Conservation (phyloP, 2,113 vertebrate species). For the Muscicapa adusta region DNA sequence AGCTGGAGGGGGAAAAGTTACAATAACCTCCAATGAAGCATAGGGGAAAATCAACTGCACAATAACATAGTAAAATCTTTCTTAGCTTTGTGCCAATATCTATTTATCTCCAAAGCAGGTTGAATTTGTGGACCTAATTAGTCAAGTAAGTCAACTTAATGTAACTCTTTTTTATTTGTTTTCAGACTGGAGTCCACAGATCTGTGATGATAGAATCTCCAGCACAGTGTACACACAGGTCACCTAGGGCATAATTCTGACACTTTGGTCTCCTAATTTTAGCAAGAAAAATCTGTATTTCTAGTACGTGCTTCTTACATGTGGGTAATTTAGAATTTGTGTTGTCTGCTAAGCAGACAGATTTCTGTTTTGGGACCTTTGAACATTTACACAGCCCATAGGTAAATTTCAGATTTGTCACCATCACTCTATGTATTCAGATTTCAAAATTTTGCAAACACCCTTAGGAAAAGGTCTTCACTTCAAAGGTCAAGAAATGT, state of each 20-base stretch:
- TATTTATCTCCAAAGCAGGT: neutral
- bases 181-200: neutral
- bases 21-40: neutral
- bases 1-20: neutral
- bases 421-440: conserved; percentile 9
- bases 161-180: neutral
- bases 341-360: conserved; percentile 12
- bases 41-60: neutral
- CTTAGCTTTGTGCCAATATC: neutral
- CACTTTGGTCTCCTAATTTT: neutral
- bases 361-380: conserved; percentile 52
- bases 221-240: accelerated
- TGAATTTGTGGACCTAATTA: neutral
- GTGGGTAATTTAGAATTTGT: neutral
- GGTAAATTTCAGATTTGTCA: conserved; percentile 74
- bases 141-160: neutral
- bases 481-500: neutral
- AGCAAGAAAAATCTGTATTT: neutral
- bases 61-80: neutral
- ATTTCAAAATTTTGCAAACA: conserved; percentile 36
- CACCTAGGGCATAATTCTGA: neutral
- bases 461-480: neutral
- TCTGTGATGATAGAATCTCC: accelerated
- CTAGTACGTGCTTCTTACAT: neutral
- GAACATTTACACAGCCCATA: conserved; percentile 70